Percentiles rank a stretch among this genome's conserved stretches.
Evolutionary conservation across 2,888 invertebrate genomes (phyloP).

Genomic region (Microplitis manilae): DNA sequence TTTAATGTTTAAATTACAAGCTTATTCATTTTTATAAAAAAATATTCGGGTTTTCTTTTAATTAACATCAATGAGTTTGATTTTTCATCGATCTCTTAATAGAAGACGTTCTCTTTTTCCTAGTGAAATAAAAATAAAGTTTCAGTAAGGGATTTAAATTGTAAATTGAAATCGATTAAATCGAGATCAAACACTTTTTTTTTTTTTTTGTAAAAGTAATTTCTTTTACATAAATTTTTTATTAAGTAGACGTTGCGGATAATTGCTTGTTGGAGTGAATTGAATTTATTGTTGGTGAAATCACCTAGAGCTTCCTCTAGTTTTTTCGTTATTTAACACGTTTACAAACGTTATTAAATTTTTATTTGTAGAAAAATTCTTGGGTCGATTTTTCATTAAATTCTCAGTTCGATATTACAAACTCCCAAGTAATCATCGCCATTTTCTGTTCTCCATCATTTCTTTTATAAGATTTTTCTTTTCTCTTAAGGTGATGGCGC

Average conservation of each 20-base stretch:
- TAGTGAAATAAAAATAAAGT: not conserved
- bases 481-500: constrained; percentile 1
- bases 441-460: constrained; percentile 5
- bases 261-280: not conserved
- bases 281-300: not conserved
- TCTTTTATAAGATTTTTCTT: constrained; percentile 10
- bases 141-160: not conserved
- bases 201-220: not conserved
- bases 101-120: not conserved
- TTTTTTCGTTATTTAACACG: not conserved
- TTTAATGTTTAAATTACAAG: not conserved
- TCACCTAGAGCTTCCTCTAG: not conserved
- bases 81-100: not conserved
- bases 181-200: not conserved
- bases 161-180: not conserved
- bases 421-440: constrained; percentile 23
- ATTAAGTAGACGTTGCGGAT: constrained; percentile 1
- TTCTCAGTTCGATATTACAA: not conserved
- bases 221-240: not conserved
- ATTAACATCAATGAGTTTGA: not conserved
- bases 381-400: not conserved
- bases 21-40: not conserved
- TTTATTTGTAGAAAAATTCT: not conserved
- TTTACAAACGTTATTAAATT: constrained; percentile 14
- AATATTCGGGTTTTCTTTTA: not conserved